These are phyloP conservation scores for Pangasius djambal DNA, from an alignment of 2,797 vertebrate genomes.

Conservation along the genomic window DNA sequence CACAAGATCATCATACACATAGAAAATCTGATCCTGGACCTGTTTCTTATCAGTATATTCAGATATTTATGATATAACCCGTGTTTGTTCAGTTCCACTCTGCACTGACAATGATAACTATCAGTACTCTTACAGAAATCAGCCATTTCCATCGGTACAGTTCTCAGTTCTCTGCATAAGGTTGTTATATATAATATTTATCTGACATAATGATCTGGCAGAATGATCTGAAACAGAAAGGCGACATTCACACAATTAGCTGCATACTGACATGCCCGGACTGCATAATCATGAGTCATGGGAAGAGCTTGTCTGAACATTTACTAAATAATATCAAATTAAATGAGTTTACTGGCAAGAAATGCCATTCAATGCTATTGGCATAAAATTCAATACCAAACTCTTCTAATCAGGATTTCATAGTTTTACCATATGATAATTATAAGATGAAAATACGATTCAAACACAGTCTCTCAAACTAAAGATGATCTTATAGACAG, in stretches of 20 bases:
- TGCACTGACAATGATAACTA: neutral
- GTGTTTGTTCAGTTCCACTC: neutral
- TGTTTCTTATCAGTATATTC: neutral
- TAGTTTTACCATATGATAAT: neutral
- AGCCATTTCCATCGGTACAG: neutral
- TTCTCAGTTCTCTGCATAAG: neutral
- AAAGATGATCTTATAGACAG: neutral
- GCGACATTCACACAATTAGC: neutral
- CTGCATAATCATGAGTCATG: neutral
- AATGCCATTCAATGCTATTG: neutral
- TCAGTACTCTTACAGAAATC: neutral
- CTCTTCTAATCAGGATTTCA: neutral
- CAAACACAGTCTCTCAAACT: neutral
- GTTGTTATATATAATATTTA: neutral
- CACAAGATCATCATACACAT: neutral
- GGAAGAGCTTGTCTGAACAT: neutral
- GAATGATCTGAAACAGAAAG: neutral
- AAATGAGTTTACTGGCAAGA: neutral
- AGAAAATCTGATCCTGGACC: neutral
- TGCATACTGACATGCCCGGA: neutral
- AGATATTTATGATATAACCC: neutral
- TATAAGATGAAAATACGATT: neutral
- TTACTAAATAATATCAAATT: neutral
- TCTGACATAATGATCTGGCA: neutral
- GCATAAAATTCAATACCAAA: neutral